Conservation (phyloP, 2,797 vertebrate species). For the Eremophila alpestris region DNA sequence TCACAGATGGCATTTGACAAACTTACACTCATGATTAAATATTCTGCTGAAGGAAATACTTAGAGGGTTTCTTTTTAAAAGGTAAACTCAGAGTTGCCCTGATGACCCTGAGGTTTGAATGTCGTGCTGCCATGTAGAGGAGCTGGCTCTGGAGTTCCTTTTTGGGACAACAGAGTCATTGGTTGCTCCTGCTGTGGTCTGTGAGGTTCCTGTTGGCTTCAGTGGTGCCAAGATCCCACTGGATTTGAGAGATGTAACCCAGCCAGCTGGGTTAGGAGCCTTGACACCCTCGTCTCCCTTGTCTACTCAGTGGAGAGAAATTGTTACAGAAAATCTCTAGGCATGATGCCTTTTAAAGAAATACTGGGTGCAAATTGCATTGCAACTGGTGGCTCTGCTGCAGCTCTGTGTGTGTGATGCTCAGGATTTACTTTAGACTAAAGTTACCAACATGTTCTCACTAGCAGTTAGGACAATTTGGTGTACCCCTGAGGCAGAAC, state of each 20-base stretch:
- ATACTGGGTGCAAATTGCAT: neutral
- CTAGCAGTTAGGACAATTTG: neutral
- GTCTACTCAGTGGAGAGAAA: neutral
- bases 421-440: neutral
- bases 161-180: neutral
- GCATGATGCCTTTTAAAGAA: neutral
- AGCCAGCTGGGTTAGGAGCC: neutral
- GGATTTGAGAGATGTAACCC: neutral
- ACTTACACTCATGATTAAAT: constrained; percentile 61
- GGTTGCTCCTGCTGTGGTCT: neutral
- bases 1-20: constrained; percentile 67
- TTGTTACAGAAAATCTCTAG: neutral
- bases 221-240: neutral
- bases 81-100: constrained; percentile 2
- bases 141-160: neutral
- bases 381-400: neutral
- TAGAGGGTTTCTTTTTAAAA: constrained; percentile 13
- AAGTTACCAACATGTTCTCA: neutral
- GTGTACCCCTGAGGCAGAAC: neutral
- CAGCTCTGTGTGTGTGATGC: neutral
- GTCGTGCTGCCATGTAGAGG: neutral
- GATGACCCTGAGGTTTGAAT: constrained; percentile 15
- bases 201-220: neutral
- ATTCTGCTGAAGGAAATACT: constrained; percentile 61
- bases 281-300: neutral